Percentiles rank a stretch among this genome's conserved stretches.
phyloP scores from a whole-genome alignment of 2,113 vertebrate genomes.

The Cercocebus atys region DNA sequence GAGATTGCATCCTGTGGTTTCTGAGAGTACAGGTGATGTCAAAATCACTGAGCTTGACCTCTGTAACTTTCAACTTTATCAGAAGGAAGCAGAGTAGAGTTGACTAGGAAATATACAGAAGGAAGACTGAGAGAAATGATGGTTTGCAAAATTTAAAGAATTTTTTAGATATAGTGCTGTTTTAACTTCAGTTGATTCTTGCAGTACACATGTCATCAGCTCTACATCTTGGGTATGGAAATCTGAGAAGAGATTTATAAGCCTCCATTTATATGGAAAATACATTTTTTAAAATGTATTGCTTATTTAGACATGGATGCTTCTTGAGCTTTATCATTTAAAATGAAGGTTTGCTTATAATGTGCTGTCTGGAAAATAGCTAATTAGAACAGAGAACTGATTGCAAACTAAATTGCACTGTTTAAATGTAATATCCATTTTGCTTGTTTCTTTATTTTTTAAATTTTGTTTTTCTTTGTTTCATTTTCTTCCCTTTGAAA shows the following conservation, averaged over 20 bases:
- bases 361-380: not conserved
- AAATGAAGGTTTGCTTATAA: not conserved
- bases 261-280: not conserved
- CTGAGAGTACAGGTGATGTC: not conserved
- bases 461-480: not conserved
- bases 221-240: not conserved
- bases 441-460: not conserved
- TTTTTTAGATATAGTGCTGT: not conserved
- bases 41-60: not conserved
- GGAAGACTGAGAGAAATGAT: not conserved
- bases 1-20: not conserved
- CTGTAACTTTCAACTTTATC: not conserved
- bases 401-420: not conserved
- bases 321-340: not conserved
- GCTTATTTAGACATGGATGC: not conserved
- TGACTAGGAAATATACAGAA: not conserved
- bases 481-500: not conserved
- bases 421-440: not conserved
- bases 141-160: not conserved
- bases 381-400: not conserved
- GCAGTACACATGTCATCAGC: not conserved
- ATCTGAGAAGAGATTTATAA: not conserved
- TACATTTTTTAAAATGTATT: not conserved
- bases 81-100: not conserved
- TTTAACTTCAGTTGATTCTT: not conserved